Base-by-base conservation (phyloP, 2,888 invertebrate species). In the Blastobasis lacticolella region DNA sequence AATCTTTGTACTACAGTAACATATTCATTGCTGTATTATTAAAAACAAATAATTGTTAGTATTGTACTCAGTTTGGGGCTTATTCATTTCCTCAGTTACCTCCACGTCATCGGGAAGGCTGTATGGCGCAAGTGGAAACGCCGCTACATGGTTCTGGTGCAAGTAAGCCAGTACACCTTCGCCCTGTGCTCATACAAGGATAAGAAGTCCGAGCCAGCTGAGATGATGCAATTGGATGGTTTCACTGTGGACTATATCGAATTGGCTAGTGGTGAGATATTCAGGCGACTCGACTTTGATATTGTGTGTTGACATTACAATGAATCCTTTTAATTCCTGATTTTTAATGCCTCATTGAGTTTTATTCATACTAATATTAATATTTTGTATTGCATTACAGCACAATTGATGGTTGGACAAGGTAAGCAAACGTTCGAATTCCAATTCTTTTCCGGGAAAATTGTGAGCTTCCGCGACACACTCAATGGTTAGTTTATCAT, bases 71-170 rank as follows among this genome's bases (percentile, higher is more conserved):
- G 40, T 2, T 3, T 42, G 6, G 23, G 45, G 36, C 47, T 37
- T 49, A 8, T 9, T 36, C 10, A 38, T 61, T 64, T 37, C 23
- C 9, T 10, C 73, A 95, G 95, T 5, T 94, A 96, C 76, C 90
- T 97, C 47, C 96, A 95, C 81, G 95, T 96, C n/a, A 92, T 96
- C 69, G 97, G 99, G 49, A 98, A 98, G 61, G 76, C 77, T 7
- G 98, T 98, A 2, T 99, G 99, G 99, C 97, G 99, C 75, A 99
- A 99, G 78, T 99, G 99, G 98, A 99, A 99, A 89, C 95, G 97
- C 71, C 91, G 99, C 53, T 99, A 99, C 85, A 98, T 96, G 91
- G 98, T 99, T 60, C 90, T 99, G 61, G 99, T 99, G 48, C 99
- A 99, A 91, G 98, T 99, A 46, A 98, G 98, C 57, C 99, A 99